phyloP scores from a whole-genome alignment of 2,113 vertebrate genomes.

The Fukomys damarensis region DNA sequence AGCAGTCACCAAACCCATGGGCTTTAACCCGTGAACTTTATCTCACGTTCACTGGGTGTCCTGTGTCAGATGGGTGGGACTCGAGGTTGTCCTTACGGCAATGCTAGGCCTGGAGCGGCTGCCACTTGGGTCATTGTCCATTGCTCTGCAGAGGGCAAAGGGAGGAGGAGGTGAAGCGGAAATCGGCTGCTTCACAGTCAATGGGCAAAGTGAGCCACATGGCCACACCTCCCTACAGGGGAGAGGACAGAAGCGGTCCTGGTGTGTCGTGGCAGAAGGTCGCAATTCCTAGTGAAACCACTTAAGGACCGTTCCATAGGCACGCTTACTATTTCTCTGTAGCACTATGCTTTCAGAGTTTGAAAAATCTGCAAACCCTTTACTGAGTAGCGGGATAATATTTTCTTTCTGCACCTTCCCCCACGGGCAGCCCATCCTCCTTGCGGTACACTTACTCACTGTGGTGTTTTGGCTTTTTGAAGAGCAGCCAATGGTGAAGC shows the following conservation, averaged over 20 bases:
- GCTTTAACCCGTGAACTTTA: not conserved
- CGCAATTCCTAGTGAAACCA: not conserved
- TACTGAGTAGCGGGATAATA: too few species aligned
- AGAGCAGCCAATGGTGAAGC: not conserved
- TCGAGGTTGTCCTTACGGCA: not conserved
- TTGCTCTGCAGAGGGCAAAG: not conserved
- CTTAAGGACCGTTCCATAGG: accelerated
- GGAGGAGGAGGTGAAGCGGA: not conserved
- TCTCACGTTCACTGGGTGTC: not conserved
- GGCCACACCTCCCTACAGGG: too few species aligned
- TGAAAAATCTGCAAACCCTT: not conserved
- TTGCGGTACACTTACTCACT: not conserved
- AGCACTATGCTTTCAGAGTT: not conserved
- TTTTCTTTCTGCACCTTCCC: not conserved
- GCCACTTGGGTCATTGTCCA: not conserved
- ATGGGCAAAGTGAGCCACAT: not conserved
- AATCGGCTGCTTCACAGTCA: not conserved
- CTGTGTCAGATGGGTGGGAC: not conserved
- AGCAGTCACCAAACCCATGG: not conserved
- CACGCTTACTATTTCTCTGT: not conserved
- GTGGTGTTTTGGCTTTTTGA: not conserved
- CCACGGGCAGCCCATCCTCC: accelerated
- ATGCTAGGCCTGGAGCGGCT: not conserved
- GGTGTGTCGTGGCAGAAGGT: not conserved
- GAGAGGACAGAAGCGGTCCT: not conserved